Conservation (phyloP, 2,113 vertebrate species). For the Percina caprodes region DNA sequence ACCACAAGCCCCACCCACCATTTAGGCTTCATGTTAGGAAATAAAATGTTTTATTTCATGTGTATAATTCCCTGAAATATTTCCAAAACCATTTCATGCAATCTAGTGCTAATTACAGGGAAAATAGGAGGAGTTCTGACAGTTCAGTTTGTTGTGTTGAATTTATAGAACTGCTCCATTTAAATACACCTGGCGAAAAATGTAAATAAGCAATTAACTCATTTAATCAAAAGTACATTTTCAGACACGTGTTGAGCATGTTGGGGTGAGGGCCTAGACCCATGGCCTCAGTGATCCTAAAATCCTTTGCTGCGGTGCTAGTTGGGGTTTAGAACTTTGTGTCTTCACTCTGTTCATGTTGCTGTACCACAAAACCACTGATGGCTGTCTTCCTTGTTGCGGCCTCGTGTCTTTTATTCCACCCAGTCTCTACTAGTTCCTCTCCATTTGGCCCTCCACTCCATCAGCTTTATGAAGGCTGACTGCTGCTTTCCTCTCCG, state of each 20-base stretch:
- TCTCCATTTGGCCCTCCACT: slow-evolving; percentile 80
- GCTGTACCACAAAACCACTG: background rate
- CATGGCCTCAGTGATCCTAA: background rate
- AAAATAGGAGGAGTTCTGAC: too few relatives aligned
- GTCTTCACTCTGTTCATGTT: background rate
- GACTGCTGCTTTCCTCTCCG: slow-evolving; percentile 68
- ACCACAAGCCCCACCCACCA: too few relatives aligned
- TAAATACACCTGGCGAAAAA: background rate
- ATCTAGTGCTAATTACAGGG: background rate
- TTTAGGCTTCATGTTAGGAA: background rate
- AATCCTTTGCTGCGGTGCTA: background rate
- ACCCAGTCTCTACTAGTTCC: slow-evolving; percentile 77
- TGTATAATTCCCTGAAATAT: background rate
- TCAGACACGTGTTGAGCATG: too few relatives aligned
- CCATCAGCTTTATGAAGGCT: slow-evolving; percentile 78
- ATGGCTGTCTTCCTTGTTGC: slow-evolving; percentile 3
- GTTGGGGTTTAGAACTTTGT: too few relatives aligned
- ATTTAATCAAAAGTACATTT: too few relatives aligned
- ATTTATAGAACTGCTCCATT: background rate
- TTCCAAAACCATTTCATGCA: background rate
- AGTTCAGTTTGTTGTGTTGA: background rate
- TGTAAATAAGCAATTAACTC: background rate
- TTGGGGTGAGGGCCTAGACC: too few relatives aligned
- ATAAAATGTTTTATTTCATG: background rate
- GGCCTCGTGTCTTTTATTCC: slow-evolving; percentile 49